These are phyloP conservation scores for Nerophis ophidion DNA, from an alignment of 2,113 vertebrate genomes.

Conservation along the genomic window DNA sequence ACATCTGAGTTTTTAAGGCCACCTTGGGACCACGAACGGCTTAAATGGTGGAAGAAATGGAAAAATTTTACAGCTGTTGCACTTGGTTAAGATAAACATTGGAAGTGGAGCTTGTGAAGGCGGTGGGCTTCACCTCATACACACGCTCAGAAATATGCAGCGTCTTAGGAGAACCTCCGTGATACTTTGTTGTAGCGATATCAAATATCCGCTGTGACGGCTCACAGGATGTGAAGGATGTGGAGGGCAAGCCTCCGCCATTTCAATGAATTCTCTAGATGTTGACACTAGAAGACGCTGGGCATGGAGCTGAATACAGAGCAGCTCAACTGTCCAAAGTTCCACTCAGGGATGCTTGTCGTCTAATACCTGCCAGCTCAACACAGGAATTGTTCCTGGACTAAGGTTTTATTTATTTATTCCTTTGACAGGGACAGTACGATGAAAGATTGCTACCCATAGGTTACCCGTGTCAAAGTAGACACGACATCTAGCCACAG, in stretches of 20 bases:
- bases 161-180: slow-evolving; percentile 25
- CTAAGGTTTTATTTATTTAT: slow-evolving; percentile 19
- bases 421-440: too few species aligned
- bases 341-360: slow-evolving; percentile 31
- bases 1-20: too few species aligned
- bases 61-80: too few species aligned
- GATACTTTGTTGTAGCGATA: slow-evolving; percentile 34
- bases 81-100: not conserved
- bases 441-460: too few species aligned
- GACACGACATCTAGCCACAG: too few species aligned
- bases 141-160: not conserved
- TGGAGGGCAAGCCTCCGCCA: slow-evolving; percentile 23
- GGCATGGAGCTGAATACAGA: slow-evolving; percentile 48
- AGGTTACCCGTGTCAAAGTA: too few species aligned
- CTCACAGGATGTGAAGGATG: slow-evolving; percentile 26
- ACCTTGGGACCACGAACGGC: not conserved
- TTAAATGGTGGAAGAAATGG: too few species aligned
- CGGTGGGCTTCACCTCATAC: not conserved
- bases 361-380: slow-evolving; percentile 4
- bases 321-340: slow-evolving; percentile 35
- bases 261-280: slow-evolving; percentile 57
- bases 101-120: not conserved
- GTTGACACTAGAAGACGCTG: slow-evolving; percentile 43
- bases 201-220: slow-evolving; percentile 47
- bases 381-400: slow-evolving; percentile 17